These are phyloP conservation scores for Phymatocera aterrima DNA, from an alignment of 2,888 invertebrate genomes.

Conservation along the genomic window DNA sequence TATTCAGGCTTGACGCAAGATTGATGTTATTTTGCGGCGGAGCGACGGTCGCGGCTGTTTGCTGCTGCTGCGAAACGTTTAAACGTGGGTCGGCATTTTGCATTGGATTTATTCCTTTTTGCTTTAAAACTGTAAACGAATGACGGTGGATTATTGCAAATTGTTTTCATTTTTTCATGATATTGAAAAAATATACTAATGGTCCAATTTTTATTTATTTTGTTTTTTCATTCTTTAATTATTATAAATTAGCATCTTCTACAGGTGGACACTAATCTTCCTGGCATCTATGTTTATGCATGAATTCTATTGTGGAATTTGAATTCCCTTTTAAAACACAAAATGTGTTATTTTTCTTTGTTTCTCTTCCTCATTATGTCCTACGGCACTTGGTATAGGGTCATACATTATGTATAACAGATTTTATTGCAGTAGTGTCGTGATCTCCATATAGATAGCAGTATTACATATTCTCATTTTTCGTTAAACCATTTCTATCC, in stretches of 20 bases:
- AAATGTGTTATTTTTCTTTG: constrained; percentile 48
- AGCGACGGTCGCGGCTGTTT: constrained; percentile 65
- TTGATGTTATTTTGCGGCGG: constrained; percentile 78
- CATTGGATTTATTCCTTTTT: constrained; percentile 78
- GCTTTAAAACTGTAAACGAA: constrained; percentile 86
- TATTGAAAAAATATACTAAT: constrained; percentile 64
- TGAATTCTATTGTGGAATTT: constrained; percentile 58
- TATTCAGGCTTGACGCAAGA: constrained; percentile 77
- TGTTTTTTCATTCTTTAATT: constrained; percentile 61
- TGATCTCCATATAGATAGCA: constrained; percentile 32
- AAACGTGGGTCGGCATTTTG: constrained; percentile 74
- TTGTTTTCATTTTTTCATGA: constrained; percentile 58
- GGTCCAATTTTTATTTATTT: constrained; percentile 60
- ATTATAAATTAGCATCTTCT: constrained; percentile 33
- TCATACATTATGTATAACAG: constrained; percentile 52
- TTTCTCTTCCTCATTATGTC: constrained; percentile 27
- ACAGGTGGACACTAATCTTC: constrained; percentile 27
- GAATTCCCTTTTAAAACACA: constrained; percentile 55
- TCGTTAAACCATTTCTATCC: constrained; percentile 25
- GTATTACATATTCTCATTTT: constrained; percentile 2
- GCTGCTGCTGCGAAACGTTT: constrained; percentile 73
- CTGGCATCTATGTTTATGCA: constrained; percentile 51
- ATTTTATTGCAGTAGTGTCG: constrained; percentile 52
- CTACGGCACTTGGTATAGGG: constrained; percentile 39
- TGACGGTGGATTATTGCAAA: constrained; percentile 70